Evolutionary conservation across 2,888 invertebrate species (phyloP).

Genomic region (Anorthoa munda): DNA sequence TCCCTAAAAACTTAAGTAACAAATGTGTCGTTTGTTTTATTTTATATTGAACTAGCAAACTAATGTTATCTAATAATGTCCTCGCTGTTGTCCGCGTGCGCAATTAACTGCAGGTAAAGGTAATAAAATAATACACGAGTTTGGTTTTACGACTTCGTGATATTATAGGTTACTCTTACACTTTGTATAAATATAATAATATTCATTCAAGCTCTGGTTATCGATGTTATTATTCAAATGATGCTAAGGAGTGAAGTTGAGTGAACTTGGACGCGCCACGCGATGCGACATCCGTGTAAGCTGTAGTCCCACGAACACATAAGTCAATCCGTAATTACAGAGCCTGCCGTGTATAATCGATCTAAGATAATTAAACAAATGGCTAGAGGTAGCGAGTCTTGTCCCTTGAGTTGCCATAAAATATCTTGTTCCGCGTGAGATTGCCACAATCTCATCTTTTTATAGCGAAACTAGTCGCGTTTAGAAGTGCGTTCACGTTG

Average conservation of each 20-base stretch:
- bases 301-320: slow-evolving; percentile 58
- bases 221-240: slow-evolving; percentile 51
- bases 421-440: slow-evolving; percentile 84
- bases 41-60: slow-evolving; percentile 29
- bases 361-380: slow-evolving; percentile 84
- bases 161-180: slow-evolving; percentile 28
- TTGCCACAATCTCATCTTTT: slow-evolving; percentile 80
- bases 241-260: slow-evolving; percentile 56
- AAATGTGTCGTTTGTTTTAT: slow-evolving; percentile 25
- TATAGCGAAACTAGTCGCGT: slow-evolving; percentile 78
- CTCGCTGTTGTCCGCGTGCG: background rate
- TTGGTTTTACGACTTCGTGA: slow-evolving; percentile 31
- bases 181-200: slow-evolving; percentile 44
- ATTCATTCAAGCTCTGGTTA: slow-evolving; percentile 52
- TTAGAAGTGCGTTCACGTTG: slow-evolving; percentile 78
- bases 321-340: slow-evolving; percentile 72
- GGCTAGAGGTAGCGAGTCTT: slow-evolving; percentile 72
- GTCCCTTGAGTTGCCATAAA: slow-evolving; percentile 74
- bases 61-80: slow-evolving; percentile 32
- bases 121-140: slow-evolving; percentile 38
- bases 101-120: slow-evolving; percentile 26
- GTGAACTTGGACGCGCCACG: slow-evolving; percentile 58
- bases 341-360: slow-evolving; percentile 79
- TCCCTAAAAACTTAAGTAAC: background rate
- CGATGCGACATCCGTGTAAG: slow-evolving; percentile 62